Evolutionary conservation across 2,113 vertebrate genomes (phyloP).

Genomic region (Corythaixoides concolor): DNA sequence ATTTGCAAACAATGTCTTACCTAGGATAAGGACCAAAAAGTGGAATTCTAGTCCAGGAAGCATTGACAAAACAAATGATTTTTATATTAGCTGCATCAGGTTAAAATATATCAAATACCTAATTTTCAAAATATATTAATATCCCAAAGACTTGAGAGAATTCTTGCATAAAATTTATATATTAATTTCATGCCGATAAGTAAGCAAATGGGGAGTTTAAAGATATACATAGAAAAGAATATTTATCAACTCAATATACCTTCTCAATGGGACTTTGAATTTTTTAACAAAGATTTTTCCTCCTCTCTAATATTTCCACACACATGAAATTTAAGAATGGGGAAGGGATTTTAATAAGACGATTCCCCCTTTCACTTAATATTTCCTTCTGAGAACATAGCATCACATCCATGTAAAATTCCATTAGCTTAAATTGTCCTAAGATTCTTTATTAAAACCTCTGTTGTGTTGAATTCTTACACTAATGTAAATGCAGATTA

Average conservation of each 20-base stretch:
- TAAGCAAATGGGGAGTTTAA: not conserved
- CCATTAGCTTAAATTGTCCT: constrained; percentile 24
- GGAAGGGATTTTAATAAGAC: not conserved
- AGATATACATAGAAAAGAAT: not conserved
- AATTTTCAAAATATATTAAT: constrained; percentile 54
- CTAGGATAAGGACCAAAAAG: constrained; percentile 99
- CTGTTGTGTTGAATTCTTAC: not conserved
- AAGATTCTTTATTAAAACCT: not conserved
- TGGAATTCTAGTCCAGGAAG: constrained; percentile 99
- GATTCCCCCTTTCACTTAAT: constrained; percentile 15
- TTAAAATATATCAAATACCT: constrained; percentile 66
- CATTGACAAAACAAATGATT: constrained; percentile 98
- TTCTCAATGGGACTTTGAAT: not conserved
- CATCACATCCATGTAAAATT: constrained; percentile 40
- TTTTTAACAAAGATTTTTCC: constrained; percentile 38
- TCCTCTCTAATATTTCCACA: constrained; percentile 58
- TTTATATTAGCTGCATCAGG: constrained; percentile 87
- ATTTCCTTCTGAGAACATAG: constrained; percentile 58
- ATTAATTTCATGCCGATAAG: not conserved
- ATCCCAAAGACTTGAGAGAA: constrained; percentile 43
- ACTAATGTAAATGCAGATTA: not conserved
- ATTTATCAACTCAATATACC: constrained; percentile 17
- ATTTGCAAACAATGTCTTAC: constrained; percentile 88
- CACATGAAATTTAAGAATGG: constrained; percentile 31
- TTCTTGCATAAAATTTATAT: not conserved